Evolutionary conservation across 2,113 vertebrate genomes (phyloP).

Genomic region (Poeciliopsis prolifica): DNA sequence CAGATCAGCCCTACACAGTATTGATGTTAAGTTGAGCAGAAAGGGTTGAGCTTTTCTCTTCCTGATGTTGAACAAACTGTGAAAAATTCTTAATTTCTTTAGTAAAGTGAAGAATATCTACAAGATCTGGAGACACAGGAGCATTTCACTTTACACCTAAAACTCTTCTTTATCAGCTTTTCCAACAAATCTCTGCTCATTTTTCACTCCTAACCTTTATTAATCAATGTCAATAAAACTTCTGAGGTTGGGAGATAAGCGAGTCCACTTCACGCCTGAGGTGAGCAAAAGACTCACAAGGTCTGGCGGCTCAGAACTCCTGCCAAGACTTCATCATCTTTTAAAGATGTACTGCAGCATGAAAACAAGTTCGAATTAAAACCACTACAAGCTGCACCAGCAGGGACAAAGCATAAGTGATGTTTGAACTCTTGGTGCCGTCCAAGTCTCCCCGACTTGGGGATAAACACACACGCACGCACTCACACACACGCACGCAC

Average conservation of each 20-base stretch:
- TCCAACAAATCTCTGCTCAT: background rate
- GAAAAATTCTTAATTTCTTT: background rate
- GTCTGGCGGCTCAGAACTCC: constrained; percentile 39
- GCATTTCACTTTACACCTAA: background rate
- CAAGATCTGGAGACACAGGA: constrained; percentile 5
- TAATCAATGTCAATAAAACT: constrained; percentile 9
- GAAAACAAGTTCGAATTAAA: constrained; percentile 67
- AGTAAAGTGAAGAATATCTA: constrained; percentile 4
- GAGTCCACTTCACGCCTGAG: constrained; percentile 5
- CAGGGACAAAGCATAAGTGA: constrained; percentile 28
- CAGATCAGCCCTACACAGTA: too few relatives aligned
- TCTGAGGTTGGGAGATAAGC: background rate
- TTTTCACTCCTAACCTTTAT: background rate
- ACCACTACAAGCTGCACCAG: constrained; percentile 31
- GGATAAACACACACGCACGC: constrained; percentile 10
- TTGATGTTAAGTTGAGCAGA: too few relatives aligned
- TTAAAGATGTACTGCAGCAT: constrained; percentile 60
- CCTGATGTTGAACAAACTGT: too few relatives aligned
- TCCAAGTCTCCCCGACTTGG: background rate
- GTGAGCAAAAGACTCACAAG: constrained; percentile 3
- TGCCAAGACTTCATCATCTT: constrained; percentile 69
- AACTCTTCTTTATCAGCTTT: background rate
- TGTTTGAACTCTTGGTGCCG: constrained; percentile 35
- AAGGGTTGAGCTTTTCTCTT: too few relatives aligned
- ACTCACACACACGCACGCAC: constrained; percentile 2